Evolutionary conservation across 2,888 invertebrate species (phyloP), one percentile per base, ranked within the genome.

Genomic region (Exocentrus adspersus): DNA sequence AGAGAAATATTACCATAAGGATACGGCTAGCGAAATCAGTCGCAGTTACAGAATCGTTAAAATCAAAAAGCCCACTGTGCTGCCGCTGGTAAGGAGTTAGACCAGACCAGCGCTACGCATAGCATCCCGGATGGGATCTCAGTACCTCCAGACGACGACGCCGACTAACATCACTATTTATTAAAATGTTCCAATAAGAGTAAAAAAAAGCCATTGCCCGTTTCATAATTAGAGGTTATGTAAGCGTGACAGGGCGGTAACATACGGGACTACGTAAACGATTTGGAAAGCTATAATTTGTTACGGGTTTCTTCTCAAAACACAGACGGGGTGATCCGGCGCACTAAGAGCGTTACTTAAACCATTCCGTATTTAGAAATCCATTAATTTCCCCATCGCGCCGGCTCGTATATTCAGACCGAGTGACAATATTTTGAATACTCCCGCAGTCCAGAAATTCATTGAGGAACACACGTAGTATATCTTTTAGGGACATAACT

Each of bases 401-500:
- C 46, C 14, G 42, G 43, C 19, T 37, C 54, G 56, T 56, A 56
- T 60, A 54, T 66, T 62, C 48, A 43, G 59, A 64, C 50, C 46
- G 60, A 45, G 62, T 68, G 67, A 71, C 71, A 69, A 73, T 73
- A 73, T 74, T 75, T 75, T 73, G 72, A 74, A 71, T 71, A 57
- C 67, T 62, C 67, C 65, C 59, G 65, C 69, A 65, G 67, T 54
- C 68, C 64, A 60, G 67, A 73, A 75, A 75, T 75, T 75, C 75
- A 75, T 75, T 74, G 74, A 73, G 67, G 65, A 71, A 71, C 65
- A 73, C 75, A 73, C 69, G 68, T 69, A 70, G 70, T 75, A 73
- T 70, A 74, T 75, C 57, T 57, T 24, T 24, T 57, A 57, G 50
- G 54, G 66, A 62, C 68, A 67, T 70, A 69, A 60, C 67, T 67